Percentiles rank a stretch among this genome's conserved stretches.
Evolutionary conservation across 2,888 invertebrate genomes (phyloP).

Genomic region (Margaritifera margaritifera): DNA sequence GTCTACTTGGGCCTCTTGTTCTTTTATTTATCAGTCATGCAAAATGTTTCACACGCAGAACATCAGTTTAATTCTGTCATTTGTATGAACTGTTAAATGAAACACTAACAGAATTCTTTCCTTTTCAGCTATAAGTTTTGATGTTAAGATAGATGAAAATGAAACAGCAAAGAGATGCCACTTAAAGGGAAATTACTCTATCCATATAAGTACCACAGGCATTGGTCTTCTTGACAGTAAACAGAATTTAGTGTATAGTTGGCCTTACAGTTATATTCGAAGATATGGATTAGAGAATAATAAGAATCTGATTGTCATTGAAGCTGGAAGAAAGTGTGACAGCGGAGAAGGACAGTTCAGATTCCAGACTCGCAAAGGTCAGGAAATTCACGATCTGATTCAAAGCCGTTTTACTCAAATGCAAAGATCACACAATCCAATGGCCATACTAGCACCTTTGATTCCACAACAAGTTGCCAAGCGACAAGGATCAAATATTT

Average conservation of each 20-base stretch:
- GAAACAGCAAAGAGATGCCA: slow-evolving; percentile 15
- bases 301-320: slow-evolving; percentile 51
- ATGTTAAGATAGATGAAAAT: slow-evolving; percentile 18
- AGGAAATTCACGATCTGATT: slow-evolving; percentile 8
- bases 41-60: no score
- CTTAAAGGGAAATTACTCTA: slow-evolving; percentile 15
- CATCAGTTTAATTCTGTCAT: no score
- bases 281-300: slow-evolving; percentile 54
- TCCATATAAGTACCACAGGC: background rate
- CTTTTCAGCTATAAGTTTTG: slow-evolving; percentile 23
- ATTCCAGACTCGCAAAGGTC: slow-evolving; percentile 31
- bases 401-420: no score
- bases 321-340: slow-evolving; percentile 66
- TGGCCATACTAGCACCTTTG: no score
- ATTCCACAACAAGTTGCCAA: no score
- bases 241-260: slow-evolving; percentile 45
- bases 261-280: slow-evolving; percentile 63
- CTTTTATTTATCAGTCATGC: no score
- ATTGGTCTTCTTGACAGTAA: background rate
- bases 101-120: background rate
- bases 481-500: no score
- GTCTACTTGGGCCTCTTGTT: no score
- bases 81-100: no score
- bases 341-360: slow-evolving; percentile 56
- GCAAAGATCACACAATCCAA: background rate